Evolutionary conservation across 2,113 vertebrate species (phyloP), one percentile per base, ranked within the genome.

Genomic region (Dipodomys ordii): DNA sequence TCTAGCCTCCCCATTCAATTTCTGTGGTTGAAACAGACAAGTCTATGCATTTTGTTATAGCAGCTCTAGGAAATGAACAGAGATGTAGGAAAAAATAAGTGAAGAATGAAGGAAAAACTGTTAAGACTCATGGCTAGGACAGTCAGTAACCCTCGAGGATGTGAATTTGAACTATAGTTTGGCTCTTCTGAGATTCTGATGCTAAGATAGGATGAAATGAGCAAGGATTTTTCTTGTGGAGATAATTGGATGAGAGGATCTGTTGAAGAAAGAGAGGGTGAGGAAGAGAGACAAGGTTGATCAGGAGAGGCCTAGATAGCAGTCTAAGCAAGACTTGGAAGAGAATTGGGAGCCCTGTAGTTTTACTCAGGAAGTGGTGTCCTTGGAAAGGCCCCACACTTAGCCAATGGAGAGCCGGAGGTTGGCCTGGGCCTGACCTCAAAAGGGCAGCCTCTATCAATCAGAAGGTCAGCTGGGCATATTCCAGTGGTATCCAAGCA

Each of bases 281-380:
- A 25, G 28, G 28, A 10, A 13, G 3, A 60, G 8, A 0, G 78
- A 25, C 5, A 49, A 53, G 6, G 1, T 1, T 71, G n/a, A 23
- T 16, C 28, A 28, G 73, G 72, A 7, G 8, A 7, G 32, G 46
- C 20, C 39, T 69, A n/a, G 25, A 39, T 8, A 79, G 39, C 6
- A 35, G 35, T 67, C 46, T 20, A 32, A 74, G 68, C 44, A 78
- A 92, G 72, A 83, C 27, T 16, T 39, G 22, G n/a, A 35, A 83
- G 79, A 79, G 68, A 6, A 62, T 20, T 3, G 46, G 39, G 27
- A 53, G 18, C 12, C 44, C 0, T 62, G 71, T 27, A 53, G 68
- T 18, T 10, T 72, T 44, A 83, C 2, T 15, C 60, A 30, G 8
- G 35, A 73, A 94, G 49, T 65, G 44, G 16, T 20, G 22, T 83